Base-by-base conservation (phyloP, 2,797 vertebrate species). In the Typhlichthys subterraneus region DNA sequence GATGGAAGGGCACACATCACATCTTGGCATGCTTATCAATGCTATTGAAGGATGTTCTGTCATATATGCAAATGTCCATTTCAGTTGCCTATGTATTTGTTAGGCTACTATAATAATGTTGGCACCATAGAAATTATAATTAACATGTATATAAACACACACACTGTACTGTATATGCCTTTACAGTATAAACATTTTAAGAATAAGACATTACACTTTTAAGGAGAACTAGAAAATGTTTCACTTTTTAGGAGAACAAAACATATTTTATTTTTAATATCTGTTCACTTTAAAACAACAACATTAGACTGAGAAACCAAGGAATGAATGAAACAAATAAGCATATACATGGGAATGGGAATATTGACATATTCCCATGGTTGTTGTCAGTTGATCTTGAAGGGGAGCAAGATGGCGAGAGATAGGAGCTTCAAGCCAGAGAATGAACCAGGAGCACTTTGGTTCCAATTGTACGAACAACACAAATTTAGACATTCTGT, bases 231-330 rank as follows among this genome's bases (percentile, higher is more conserved):
- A 14, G 5, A 45, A 13, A 15, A 50, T 17, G 50, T 47, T 15
- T 29, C 42, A 15, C 29, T 63, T 58, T 63, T 29, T 63, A 74
- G 73, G 69, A 76, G 63, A 76, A 80, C 74, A 63, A 64, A 69
- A 68, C 38, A 11, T 1, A 6, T 6, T 88, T 89, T 84, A 87
- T 85, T 88, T 67, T 76, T 79, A 80, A 80, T 62, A 74, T 72
- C 81, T 81, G 76, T 67, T 84, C 68, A 85, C 57, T 83, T 86
- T 69, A 73, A 79, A 89, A 84, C 80, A 81, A 81, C 59, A 77
- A 89, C 87, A 75, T 84, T 62, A 88, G 85, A 82, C 74, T 65
- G 50, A 81, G 77, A 86, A 88, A 85, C 73, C 69, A 76, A 58
- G 76, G 42, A 75, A 78, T 64, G 70, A 65, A 70, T 57, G 48